phyloP scores from a whole-genome alignment of 1,140 invertebrate species.

The Melanaphis sacchari region DNA sequence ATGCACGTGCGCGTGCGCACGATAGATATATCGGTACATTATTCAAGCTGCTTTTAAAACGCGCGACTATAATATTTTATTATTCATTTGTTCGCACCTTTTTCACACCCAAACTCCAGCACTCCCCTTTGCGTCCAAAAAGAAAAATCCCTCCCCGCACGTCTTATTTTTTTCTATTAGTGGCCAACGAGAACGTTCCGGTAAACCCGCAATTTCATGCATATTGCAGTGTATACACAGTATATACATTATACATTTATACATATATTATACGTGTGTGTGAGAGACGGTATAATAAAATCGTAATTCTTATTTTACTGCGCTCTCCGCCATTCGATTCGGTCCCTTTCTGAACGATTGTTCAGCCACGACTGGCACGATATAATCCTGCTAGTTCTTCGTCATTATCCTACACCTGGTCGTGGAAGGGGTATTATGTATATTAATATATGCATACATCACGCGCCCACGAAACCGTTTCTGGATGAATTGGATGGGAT shows the following conservation, averaged over 20 bases:
- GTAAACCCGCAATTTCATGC: constrained; percentile 48
- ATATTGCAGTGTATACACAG: constrained; percentile 14
- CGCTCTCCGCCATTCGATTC: background rate
- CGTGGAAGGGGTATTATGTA: background rate
- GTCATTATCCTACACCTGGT: background rate
- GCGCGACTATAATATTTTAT: constrained; percentile 19
- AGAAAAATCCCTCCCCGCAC: too few relatives aligned
- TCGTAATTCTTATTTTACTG: constrained; percentile 57
- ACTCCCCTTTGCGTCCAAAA: background rate
- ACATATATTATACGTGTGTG: background rate
- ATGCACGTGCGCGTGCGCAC: background rate
- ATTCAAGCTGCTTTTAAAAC: constrained; percentile 34
- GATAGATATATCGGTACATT: constrained; percentile 4
- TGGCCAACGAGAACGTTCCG: background rate
- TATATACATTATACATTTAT: background rate
- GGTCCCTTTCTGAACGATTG: background rate
- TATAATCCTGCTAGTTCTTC: background rate
- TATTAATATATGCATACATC: background rate
- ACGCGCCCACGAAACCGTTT: background rate
- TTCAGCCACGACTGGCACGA: background rate
- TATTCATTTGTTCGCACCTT: constrained; percentile 54
- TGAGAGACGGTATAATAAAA: constrained; percentile 48
- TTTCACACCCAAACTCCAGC: background rate
- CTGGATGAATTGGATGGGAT: constrained; percentile 38
- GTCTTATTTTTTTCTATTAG: constrained; percentile 33